phyloP scores from a whole-genome alignment of 2,888 invertebrate genomes.

The Agrochola macilenta region DNA sequence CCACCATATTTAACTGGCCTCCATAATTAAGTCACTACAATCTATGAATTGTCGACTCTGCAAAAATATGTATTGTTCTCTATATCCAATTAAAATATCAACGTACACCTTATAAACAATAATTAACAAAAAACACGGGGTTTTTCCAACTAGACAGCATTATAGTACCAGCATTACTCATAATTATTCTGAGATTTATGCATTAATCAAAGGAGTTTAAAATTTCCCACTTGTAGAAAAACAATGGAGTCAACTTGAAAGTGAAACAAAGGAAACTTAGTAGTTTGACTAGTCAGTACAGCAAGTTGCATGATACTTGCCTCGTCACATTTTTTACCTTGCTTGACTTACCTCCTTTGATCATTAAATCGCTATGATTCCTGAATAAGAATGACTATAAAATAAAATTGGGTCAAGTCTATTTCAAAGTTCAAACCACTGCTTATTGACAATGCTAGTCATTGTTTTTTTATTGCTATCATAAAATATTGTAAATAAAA shows the following conservation, averaged over 20 bases:
- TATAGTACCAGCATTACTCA: slow-evolving; percentile 12
- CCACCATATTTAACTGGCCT: not conserved
- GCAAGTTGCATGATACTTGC: slow-evolving; percentile 26
- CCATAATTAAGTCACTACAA: not conserved
- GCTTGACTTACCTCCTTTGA: slow-evolving; percentile 27
- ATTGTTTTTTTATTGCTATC: slow-evolving; percentile 24
- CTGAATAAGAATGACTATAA: slow-evolving; percentile 10
- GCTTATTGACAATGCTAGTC: slow-evolving; percentile 15
- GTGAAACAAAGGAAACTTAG: slow-evolving; percentile 47
- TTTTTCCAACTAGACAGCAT: slow-evolving; percentile 15
- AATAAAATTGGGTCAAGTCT: slow-evolving; percentile 23
- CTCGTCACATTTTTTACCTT: slow-evolving; percentile 32
- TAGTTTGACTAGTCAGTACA: slow-evolving; percentile 2
- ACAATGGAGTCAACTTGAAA: slow-evolving; percentile 41
- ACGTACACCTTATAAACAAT: not conserved
- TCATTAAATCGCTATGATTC: slow-evolving; percentile 21
- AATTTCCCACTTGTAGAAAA: slow-evolving; percentile 48
- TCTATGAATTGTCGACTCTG: not conserved
- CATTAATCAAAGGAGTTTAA: slow-evolving; percentile 47
- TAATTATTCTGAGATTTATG: slow-evolving; percentile 21
- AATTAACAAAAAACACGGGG: slow-evolving; percentile 18
- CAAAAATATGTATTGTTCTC: not conserved
- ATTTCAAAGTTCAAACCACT: slow-evolving; percentile 19
- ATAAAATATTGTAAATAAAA: slow-evolving; percentile 33
- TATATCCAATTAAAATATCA: slow-evolving; percentile 40